Base-by-base conservation (phyloP, 2,797 vertebrate genomes). In the Spinibarbus caldwelli region DNA sequence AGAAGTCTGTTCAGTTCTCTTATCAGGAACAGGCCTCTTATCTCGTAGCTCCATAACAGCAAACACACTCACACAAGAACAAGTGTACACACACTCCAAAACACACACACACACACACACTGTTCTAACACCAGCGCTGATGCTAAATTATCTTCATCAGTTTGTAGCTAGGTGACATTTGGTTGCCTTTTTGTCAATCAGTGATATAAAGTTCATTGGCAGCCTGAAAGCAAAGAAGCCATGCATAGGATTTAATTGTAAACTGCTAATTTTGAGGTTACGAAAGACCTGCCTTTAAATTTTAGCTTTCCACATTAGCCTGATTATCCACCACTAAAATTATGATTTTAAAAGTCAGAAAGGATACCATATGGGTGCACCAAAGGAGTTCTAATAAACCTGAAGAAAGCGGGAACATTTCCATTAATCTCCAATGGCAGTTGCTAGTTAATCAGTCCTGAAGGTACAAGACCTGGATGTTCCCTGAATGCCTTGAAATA, bases 11-110 rank as follows among this genome's bases (percentile, higher is more conserved):
- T 89, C 80, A 85, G 89, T 91, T 92, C 87, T 87, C 91, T 94
- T 95, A 94, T 95, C 94, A 87, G 91, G 17, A 29, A 86, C 81
- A 86, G 86, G 90, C 89, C 89, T 57, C 93, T 95, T 95, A 94
- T 95, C 94, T 90, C 88, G 86, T 88, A 88, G 85, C 85, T 87
- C 79, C 92, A 93, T 89, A 92, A 90, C 92, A 89, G 91, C 89
- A 91, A 85, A 90, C 86, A 92, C 89, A 90, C 38, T 64, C 78
- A 54, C 66, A 79, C 80, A 52, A 43, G 17, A 72, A 84, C 38
- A 82, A 57, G 26, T n/a, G 67, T 64, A 71, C 64, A 78, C 66
- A 66, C 57, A 66, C 41, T 71, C 8, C 34, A 31, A 71, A 43
- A 54, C 70, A 76, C 59, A 73, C 67, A 71, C 12, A 68, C 67